These are phyloP conservation scores for Gephyroberyx darwinii DNA, from an alignment of 2,797 vertebrate genomes.

Conservation along the genomic window DNA sequence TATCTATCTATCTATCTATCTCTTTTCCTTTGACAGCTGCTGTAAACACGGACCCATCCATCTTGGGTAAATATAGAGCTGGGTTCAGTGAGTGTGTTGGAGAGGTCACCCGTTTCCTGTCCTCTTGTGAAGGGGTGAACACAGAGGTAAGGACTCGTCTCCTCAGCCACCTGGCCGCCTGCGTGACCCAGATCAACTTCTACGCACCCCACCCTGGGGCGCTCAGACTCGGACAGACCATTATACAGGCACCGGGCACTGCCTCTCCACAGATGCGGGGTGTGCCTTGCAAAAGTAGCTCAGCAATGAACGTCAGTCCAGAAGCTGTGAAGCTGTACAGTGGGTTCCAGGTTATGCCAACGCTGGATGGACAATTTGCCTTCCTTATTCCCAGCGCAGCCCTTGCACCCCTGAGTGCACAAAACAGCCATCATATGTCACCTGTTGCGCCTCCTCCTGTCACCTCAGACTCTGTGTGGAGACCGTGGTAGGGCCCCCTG, in stretches of 20 bases:
- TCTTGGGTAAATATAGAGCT: slow-evolving; percentile 91
- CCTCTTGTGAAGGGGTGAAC: slow-evolving; percentile 92
- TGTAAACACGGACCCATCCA: slow-evolving; percentile 86
- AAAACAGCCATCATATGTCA: slow-evolving; percentile 73
- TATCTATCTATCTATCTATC: background rate
- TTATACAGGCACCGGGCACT: slow-evolving; percentile 58
- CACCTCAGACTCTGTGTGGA: slow-evolving; percentile 92
- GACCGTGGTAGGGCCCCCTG: slow-evolving; percentile 87
- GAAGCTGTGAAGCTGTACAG: slow-evolving; percentile 84
- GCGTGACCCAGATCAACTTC: slow-evolving; percentile 91
- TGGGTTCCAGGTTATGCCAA: slow-evolving; percentile 90
- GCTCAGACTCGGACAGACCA: slow-evolving; percentile 68
- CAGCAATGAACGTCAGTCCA: slow-evolving; percentile 55
- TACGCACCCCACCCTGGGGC: slow-evolving; percentile 67
- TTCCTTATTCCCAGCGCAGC: slow-evolving; percentile 90
- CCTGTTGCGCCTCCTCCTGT: slow-evolving; percentile 78
- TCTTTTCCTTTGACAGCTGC: slow-evolving; percentile 77
- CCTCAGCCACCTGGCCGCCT: slow-evolving; percentile 90
- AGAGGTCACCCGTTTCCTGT: slow-evolving; percentile 94
- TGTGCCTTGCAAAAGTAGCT: slow-evolving; percentile 78
- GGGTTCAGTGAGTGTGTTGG: slow-evolving; percentile 94
- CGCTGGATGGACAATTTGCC: slow-evolving; percentile 90
- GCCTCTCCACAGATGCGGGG: slow-evolving; percentile 69
- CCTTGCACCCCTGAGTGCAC: slow-evolving; percentile 77
- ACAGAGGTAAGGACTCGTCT: slow-evolving; percentile 90